These are phyloP conservation scores for Cantharis rufa DNA, from an alignment of 2,888 invertebrate genomes.

Conservation along the genomic window DNA sequence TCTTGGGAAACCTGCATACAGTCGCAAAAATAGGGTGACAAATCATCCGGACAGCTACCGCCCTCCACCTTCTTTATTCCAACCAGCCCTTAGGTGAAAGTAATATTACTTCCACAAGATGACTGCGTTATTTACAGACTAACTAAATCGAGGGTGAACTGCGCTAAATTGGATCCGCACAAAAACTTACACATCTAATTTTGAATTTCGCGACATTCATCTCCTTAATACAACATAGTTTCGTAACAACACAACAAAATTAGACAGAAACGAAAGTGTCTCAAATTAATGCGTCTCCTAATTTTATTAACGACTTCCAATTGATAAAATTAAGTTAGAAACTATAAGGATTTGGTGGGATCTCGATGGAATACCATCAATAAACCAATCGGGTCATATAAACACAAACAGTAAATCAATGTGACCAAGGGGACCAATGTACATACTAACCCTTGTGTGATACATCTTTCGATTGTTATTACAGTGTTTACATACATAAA, in stretches of 20 bases:
- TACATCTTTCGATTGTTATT: constrained; percentile 18
- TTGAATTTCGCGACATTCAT: constrained; percentile 19
- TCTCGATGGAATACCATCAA: constrained; percentile 17
- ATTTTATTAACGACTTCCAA: constrained; percentile 37
- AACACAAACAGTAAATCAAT: constrained; percentile 42
- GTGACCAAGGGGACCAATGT: constrained; percentile 36
- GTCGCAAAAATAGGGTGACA: constrained; percentile 55
- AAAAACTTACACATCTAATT: constrained; percentile 34
- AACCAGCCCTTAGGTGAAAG: constrained; percentile 54
- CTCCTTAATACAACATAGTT: constrained; percentile 9
- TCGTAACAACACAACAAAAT: neutral
- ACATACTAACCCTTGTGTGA: constrained; percentile 15
- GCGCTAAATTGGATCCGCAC: constrained; percentile 50
- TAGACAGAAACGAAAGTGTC: constrained; percentile 1
- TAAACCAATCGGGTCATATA: constrained; percentile 38
- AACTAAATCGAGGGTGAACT: constrained; percentile 55
- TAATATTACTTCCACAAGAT: constrained; percentile 56
- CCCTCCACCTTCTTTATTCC: constrained; percentile 50
- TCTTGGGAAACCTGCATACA: constrained; percentile 47
- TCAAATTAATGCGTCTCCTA: constrained; percentile 35
- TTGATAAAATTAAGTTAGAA: constrained; percentile 33
- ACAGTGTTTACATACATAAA: constrained; percentile 21
- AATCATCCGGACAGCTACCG: constrained; percentile 51
- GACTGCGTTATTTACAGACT: constrained; percentile 56
- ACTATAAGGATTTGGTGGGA: constrained; percentile 17